Evolutionary conservation across 2,113 vertebrate genomes (phyloP), one percentile per base, ranked within the genome.

Genomic region (Isurus oxyrinchus): DNA sequence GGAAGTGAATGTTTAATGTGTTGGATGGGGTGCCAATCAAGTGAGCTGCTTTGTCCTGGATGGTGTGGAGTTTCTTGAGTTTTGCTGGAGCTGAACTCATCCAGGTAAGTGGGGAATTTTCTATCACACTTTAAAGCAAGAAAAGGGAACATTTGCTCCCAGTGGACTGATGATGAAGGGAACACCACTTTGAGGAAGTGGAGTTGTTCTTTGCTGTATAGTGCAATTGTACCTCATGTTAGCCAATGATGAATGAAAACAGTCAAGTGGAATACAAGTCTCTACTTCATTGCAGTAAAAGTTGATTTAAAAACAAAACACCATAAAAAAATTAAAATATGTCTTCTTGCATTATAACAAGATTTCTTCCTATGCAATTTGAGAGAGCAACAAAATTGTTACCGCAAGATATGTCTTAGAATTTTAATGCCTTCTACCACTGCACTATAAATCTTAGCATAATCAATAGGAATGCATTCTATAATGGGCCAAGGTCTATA

Each of bases 391-490:
- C 44, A 95, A 53, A 72, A 76, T 72, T 72, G 94, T 76, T 69
- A 69, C 94, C 94, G 69, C 94, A 95, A 72, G 49, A 95, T 95
- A 72, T 72, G 44, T 55, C 49, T 35, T 53, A 67, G 66, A 53
- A 21, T 53, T 95, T 95, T 95, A 95, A 55, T 72, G 94, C 67
- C 44, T 72, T 95, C 44, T 72, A 76, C 67, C n/a, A 40, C 27
- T 95, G 94, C 67, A 95, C 49, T 95, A 69, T 55, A 95, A 95
- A 95, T 95, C 67, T 95, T 31, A 72, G 67, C n/a, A 31, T 72
- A 95, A 72, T 95, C 94, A 95, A 95, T 95, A 76, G 40, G 49
- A 72, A 55, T 95, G 94, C 94, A 53, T 95, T 95, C 67, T 72
- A 25, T 95, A 95, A 95, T 95, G 94, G 66, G 94, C 67, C 66